Evolutionary conservation across 1,140 invertebrate genomes (phyloP).

Genomic region (Drosophila grimshawi): DNA sequence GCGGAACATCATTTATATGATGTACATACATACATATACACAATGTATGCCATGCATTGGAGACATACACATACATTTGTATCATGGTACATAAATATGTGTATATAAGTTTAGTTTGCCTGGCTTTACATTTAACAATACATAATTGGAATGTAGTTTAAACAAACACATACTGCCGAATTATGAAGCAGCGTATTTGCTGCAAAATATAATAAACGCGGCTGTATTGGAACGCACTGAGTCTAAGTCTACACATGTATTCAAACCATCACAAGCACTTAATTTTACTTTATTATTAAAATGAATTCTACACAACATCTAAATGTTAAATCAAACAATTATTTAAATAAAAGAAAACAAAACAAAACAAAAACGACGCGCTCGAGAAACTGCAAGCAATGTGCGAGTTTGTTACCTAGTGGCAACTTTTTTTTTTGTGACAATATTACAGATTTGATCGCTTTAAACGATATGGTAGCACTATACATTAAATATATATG

Average conservation of each 20-base stretch:
- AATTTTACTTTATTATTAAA: background rate
- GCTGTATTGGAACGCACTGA: background rate
- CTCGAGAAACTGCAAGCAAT: background rate
- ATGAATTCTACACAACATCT: background rate
- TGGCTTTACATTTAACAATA: background rate
- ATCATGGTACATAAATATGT: no score
- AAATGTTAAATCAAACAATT: background rate
- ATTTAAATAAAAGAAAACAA: conserved; percentile 2
- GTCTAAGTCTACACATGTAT: background rate
- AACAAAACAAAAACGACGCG: background rate
- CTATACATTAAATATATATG: background rate
- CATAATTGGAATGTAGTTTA: background rate
- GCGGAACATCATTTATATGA: background rate
- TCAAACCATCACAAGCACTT: background rate
- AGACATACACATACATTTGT: background rate
- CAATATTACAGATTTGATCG: background rate
- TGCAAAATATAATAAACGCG: background rate
- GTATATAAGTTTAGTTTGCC: background rate
- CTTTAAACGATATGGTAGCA: background rate
- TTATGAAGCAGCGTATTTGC: background rate
- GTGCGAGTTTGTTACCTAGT: conserved; percentile 8
- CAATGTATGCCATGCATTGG: background rate
- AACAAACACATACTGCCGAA: background rate
- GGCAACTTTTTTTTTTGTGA: background rate
- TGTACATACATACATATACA: background rate